These are phyloP conservation scores for Ptilodon capucinus DNA, from an alignment of 2,888 invertebrate genomes.

Conservation along the genomic window DNA sequence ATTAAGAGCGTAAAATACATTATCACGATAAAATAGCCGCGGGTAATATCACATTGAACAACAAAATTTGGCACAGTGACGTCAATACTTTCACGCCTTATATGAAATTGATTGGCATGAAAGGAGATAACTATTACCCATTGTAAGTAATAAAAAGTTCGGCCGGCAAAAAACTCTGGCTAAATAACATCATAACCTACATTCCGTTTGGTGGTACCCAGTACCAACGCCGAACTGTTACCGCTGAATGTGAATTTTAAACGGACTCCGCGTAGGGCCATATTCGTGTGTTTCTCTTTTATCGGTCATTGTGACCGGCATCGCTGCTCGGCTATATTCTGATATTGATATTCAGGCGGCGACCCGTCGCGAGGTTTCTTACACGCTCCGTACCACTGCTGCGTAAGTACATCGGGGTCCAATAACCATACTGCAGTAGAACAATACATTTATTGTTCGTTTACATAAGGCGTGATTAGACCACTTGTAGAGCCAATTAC, in stretches of 20 bases:
- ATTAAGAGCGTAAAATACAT: constrained; percentile 41
- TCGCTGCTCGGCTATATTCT: constrained; percentile 64
- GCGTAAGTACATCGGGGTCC: constrained; percentile 57
- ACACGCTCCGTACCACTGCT: constrained; percentile 58
- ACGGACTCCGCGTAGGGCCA: constrained; percentile 67
- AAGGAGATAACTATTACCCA: constrained; percentile 73
- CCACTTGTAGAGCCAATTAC: constrained; percentile 30
- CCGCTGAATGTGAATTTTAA: constrained; percentile 77
- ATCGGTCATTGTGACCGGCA: constrained; percentile 74
- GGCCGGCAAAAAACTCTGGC: constrained; percentile 71
- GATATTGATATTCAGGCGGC: constrained; percentile 78
- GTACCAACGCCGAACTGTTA: constrained; percentile 53
- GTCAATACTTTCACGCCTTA: constrained; percentile 79
- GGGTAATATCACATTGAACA: constrained; percentile 49
- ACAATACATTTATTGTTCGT: constrained; percentile 34
- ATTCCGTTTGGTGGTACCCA: constrained; percentile 68
- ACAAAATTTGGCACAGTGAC: constrained; percentile 68
- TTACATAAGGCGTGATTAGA: constrained; percentile 15
- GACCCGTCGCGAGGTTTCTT: constrained; percentile 65
- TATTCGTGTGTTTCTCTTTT: constrained; percentile 75
- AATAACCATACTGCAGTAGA: constrained; percentile 50
- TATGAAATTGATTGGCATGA: constrained; percentile 74
- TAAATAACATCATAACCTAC: constrained; percentile 81
- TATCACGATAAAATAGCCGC: constrained; percentile 48
- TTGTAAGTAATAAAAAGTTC: constrained; percentile 69